Evolutionary conservation across 2,113 vertebrate genomes (phyloP).

Genomic region (Elanoides forficatus): DNA sequence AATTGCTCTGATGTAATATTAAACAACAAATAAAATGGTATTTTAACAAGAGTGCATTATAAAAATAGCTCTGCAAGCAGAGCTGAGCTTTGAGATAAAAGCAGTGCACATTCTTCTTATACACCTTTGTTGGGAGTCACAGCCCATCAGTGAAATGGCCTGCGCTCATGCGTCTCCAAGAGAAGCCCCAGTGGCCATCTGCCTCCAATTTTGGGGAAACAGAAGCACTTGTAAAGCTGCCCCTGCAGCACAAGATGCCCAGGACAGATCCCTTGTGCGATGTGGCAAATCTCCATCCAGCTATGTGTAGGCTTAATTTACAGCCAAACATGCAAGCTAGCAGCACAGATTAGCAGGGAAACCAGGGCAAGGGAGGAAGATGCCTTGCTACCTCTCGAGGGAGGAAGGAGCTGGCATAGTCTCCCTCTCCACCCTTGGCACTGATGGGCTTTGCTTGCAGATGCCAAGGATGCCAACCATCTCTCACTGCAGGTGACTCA

Average conservation of each 20-base stretch:
- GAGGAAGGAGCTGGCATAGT: not conserved
- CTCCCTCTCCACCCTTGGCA: not conserved
- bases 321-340: not conserved
- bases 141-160: fast-evolving
- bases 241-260: not conserved
- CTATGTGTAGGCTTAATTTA: not conserved
- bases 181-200: not conserved
- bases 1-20: conserved; percentile 12
- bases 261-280: not conserved
- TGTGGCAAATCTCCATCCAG: not conserved
- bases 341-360: not conserved
- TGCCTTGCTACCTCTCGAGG: not conserved
- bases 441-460: not conserved
- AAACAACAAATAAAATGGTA: not conserved
- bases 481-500: not conserved
- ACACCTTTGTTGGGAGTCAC: not conserved
- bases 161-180: fast-evolving
- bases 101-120: too few relatives aligned
- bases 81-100: not conserved
- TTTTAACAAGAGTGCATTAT: not conserved
- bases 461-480: not conserved
- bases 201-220: not conserved
- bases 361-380: not conserved
- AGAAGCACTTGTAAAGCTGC: not conserved
- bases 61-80: not conserved